Base-by-base conservation (phyloP, 2,113 vertebrate species). In the Bucco capensis region DNA sequence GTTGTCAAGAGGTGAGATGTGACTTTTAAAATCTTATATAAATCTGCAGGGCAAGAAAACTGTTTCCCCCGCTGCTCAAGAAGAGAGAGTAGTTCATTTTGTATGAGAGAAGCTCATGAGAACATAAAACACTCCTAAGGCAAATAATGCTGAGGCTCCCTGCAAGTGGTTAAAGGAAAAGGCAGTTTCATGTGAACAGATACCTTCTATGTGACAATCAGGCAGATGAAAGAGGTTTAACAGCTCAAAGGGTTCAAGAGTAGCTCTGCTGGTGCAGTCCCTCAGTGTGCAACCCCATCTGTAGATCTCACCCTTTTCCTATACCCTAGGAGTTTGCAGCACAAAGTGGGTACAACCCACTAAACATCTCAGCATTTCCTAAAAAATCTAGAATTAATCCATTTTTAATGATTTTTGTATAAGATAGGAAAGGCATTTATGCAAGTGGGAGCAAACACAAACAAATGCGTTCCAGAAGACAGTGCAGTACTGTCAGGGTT, bases 181-280 rank as follows among this genome's bases (percentile, higher is more conserved):
- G 61, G 50, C 35, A 35, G 70, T 65, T 65, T 19, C 0, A 3
- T 46, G 46, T 46, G 70, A 37, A 8, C 0, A 1, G 35, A 38
- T 10, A 44, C 40, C 31, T 33, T 14, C 25, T 47, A 57, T 7
- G 0, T 65, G 18, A 11, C 57, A 69, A 15, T 54, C 0, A 1
- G 37, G 46, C 56, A 70, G 35, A 64, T 21, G 60, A 19, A 53
- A 72, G 22, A 19, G 6, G 38, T 66, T 19, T 33, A 57, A 46
- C 53, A 69, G 17, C 42, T 75, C 37, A 27, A n/a, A 81, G n/a
- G 17, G n/a, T 61, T 40, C 40, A 25, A 19, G 16, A 65, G n/a
- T 9, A 46, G 35, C 53, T 56, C 5, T 18, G 56, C n/a, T 24
- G 19, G 17, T 37, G 53, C 49, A 51, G 16, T 21, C 19, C 31